Evolutionary conservation across 2,113 vertebrate genomes (phyloP), one percentile per base, ranked within the genome.

Genomic region (Pseudorhombus dupliciocellatus): DNA sequence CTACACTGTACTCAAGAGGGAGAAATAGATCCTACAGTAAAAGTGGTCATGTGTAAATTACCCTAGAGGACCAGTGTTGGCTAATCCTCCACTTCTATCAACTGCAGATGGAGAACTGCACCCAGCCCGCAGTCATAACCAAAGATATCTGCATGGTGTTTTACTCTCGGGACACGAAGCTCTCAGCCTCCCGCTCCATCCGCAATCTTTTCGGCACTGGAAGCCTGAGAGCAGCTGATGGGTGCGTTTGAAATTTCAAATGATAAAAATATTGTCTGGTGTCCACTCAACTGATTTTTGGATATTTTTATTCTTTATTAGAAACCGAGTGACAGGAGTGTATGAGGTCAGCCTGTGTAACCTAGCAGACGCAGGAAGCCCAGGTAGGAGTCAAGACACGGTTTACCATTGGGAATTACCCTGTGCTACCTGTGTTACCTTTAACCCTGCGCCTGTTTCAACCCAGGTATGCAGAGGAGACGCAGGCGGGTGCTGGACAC

Each of bases 71-170:
- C 26, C 20, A 16, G 1, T 58, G 26, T 70, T n/a, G 31, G 15
- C 63, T 67, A 61, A 67, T 26, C 26, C 11, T 73, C 7, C 53
- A 62, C 15, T 74, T 66, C 73, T 60, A 62, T 81, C 34, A 53
- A 30, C 68, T 62, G 20, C 90, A 99, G 98, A 96, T 99, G 96
- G 96, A 98, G 92, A 97, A 95, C 86, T 98, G 97, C 84, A 95
- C 95, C 0, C 97, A 98, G 84, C 98, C 97, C 0, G 96, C 97
- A 0, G 93, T 98, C 61, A 91, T 99, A 90, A 98, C 97, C 93
- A 99, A 99, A 94, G 98, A 99, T 87, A 94, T 99, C 92, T 97
- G 97, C 91, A 98, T 99, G 97, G 96, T 99, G 66, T 99, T 98
- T 90, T 96, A 98, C 88, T 97, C 97, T 7, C 94, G 97, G 2